Percentiles rank a stretch among this genome's conserved stretches.
Conservation (phyloP, 2,888 invertebrate genomes). For the Metalampra italica region DNA sequence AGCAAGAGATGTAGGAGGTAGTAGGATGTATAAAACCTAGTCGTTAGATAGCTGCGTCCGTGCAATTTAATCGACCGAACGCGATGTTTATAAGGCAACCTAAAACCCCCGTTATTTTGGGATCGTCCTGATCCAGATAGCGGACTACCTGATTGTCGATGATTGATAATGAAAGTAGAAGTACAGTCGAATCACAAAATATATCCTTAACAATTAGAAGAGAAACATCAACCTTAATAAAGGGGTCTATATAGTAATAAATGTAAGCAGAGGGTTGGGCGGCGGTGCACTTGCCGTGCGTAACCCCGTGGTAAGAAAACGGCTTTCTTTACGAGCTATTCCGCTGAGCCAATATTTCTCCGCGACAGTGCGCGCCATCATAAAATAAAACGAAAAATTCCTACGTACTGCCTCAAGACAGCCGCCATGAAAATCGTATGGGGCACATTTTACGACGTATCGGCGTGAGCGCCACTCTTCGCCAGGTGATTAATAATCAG, state of each 20-base stretch:
- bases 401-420: conserved; percentile 56
- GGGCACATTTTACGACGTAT: conserved; percentile 70
- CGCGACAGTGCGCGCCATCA: conserved; percentile 76
- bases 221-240: conserved; percentile 29
- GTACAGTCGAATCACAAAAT: neutral
- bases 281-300: conserved; percentile 64
- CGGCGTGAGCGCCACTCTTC: conserved; percentile 43
- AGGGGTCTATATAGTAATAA: conserved; percentile 48
- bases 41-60: no score
- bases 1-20: no score
- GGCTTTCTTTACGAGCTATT: conserved; percentile 78
- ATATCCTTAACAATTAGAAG: neutral
- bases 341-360: conserved; percentile 77
- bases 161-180: no score
- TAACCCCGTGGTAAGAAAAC: conserved; percentile 70
- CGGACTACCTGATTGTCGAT: no score
- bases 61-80: no score
- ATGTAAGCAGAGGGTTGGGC: conserved; percentile 43
- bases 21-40: no score
- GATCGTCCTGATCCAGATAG: no score
- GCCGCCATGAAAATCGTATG: conserved; percentile 74
- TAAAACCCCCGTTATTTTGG: no score
- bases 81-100: no score
- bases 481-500: conserved; percentile 60
- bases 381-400: conserved; percentile 80